These are phyloP conservation scores for Ptilodon capucinus DNA, from an alignment of 2,888 invertebrate species.

Conservation along the genomic window DNA sequence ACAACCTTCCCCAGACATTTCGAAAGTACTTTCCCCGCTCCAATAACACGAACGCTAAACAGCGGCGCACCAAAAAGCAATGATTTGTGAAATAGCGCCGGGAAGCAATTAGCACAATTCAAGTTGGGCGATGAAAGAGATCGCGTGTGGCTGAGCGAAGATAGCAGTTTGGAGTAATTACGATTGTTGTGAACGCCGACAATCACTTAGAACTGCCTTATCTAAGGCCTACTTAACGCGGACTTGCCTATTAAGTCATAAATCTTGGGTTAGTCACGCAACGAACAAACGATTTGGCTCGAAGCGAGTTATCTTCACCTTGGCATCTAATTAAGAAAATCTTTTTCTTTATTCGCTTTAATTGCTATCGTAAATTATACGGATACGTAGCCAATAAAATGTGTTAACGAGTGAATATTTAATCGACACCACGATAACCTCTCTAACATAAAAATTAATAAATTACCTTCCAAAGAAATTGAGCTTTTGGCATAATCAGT, in stretches of 20 bases:
- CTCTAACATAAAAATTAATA: too few species aligned
- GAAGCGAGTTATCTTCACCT: constrained; percentile 72
- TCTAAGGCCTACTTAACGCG: constrained; percentile 80
- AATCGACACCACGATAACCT: constrained; percentile 20
- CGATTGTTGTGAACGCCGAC: constrained; percentile 82
- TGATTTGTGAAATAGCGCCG: constrained; percentile 48
- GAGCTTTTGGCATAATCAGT: background rate
- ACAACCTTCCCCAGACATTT: background rate
- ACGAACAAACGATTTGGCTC: constrained; percentile 71
- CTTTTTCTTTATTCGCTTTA: constrained; percentile 42
- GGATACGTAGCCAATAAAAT: constrained; percentile 39
- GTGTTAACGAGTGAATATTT: constrained; percentile 10
- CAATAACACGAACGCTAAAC: constrained; percentile 2
- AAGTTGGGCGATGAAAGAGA: constrained; percentile 69
- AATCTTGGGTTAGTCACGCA: constrained; percentile 77
- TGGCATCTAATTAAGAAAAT: constrained; percentile 72
- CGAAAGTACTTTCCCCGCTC: background rate
- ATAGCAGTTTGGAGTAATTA: constrained; percentile 81
- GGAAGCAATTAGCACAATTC: constrained; percentile 71
- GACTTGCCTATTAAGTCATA: constrained; percentile 80
- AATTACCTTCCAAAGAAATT: too few species aligned
- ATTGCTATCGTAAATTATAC: constrained; percentile 47
- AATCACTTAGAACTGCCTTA: constrained; percentile 82
- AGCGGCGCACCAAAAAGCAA: constrained; percentile 23
- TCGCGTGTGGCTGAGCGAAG: constrained; percentile 72